Evolutionary conservation across 2,888 invertebrate genomes (phyloP).

Genomic region (Cantharis rustica): DNA sequence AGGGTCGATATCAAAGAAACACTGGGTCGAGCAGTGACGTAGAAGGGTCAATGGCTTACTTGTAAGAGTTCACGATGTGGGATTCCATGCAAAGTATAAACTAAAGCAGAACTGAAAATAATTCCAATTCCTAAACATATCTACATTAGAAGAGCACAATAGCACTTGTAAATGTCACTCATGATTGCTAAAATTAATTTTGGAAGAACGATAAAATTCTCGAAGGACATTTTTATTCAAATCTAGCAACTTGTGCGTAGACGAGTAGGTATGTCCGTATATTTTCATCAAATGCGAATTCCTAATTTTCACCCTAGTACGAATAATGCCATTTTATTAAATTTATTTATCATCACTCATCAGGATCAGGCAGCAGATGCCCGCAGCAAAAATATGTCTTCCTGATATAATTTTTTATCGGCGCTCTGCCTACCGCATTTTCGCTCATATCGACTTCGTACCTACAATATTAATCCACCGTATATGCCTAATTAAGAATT

Average conservation of each 20-base stretch:
- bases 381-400: neutral
- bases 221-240: neutral
- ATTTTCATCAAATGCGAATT: neutral
- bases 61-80: constrained; percentile 25
- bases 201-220: neutral
- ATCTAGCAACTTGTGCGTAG: neutral
- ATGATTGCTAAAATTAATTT: neutral
- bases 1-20: constrained; percentile 31
- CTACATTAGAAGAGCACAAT: neutral
- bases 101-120: constrained; percentile 9
- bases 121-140: neutral
- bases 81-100: constrained; percentile 30
- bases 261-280: neutral
- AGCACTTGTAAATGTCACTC: neutral
- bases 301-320: neutral
- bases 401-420: neutral
- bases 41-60: constrained; percentile 32
- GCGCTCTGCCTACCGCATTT: neutral
- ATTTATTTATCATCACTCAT: neutral
- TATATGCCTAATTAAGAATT: neutral
- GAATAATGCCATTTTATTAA: neutral
- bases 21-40: constrained; percentile 31
- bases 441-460: neutral
- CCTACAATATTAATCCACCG: no score
- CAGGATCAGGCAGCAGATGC: neutral